A percentile compares a stretch with the other conserved stretches of the same genome.
These are phyloP conservation scores for Apotomis betuletana DNA, from an alignment of 2,888 invertebrate genomes.

Conservation along the genomic window DNA sequence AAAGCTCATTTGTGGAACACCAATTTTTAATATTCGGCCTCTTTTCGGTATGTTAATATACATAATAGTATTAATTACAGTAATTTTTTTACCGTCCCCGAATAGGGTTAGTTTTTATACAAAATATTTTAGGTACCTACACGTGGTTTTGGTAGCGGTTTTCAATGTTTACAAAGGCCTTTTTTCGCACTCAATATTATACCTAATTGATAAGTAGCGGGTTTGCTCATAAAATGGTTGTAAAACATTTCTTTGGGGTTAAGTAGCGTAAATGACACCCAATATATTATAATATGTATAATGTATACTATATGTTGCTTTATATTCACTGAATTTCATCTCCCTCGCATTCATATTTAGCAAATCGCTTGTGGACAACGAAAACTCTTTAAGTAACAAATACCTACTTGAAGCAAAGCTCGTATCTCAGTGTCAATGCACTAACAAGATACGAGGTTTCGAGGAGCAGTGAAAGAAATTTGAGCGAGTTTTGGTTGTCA, in stretches of 20 bases:
- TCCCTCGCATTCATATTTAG: slow-evolving; percentile 16
- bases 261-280: slow-evolving; percentile 21
- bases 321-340: slow-evolving; percentile 12
- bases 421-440: too few species aligned
- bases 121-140: slow-evolving; percentile 16
- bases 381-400: too few species aligned
- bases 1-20: slow-evolving; percentile 62
- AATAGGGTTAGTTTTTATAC: slow-evolving; percentile 40
- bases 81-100: slow-evolving; percentile 51
- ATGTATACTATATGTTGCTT: slow-evolving; percentile 5
- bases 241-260: slow-evolving; percentile 34
- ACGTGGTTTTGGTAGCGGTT: slow-evolving; percentile 20
- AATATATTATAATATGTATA: slow-evolving; percentile 4
- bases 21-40: slow-evolving; percentile 51
- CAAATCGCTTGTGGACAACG: too few species aligned
- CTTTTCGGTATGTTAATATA: slow-evolving; percentile 48
- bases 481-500: too few species aligned
- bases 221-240: slow-evolving; percentile 39
- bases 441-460: too few species aligned
- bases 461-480: too few species aligned
- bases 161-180: slow-evolving; percentile 5
- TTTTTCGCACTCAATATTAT: slow-evolving; percentile 1
- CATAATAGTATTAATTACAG: slow-evolving; percentile 51
- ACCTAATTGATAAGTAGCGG: slow-evolving; percentile 5
- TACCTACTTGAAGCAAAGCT: too few species aligned